Conservation (phyloP, 2,113 vertebrate genomes). For the Elaphurus davidianus region DNA sequence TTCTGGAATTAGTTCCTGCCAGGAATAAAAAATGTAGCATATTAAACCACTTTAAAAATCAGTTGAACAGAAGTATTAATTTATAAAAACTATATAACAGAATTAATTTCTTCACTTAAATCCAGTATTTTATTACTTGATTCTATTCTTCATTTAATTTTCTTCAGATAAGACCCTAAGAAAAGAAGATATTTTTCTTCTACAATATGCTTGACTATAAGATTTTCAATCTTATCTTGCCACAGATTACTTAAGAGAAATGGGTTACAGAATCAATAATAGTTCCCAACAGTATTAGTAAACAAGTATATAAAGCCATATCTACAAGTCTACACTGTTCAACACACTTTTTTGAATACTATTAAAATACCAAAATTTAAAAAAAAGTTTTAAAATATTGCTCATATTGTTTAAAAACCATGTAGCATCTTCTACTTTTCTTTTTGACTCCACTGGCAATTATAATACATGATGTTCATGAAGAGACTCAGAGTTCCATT, state of each 20-base stretch:
- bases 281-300: neutral
- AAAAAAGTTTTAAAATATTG: neutral
- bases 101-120: neutral
- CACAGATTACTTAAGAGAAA: slow-evolving; percentile 3
- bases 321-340: neutral
- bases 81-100: neutral
- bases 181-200: neutral
- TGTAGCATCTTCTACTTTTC: neutral
- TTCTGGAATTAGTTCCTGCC: slow-evolving; percentile 95
- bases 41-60: slow-evolving; percentile 13
- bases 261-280: neutral
- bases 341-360: neutral
- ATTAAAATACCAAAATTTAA: neutral
- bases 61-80: neutral
- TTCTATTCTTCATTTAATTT: neutral
- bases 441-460: neutral
- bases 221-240: neutral
- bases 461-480: neutral
- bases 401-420: neutral
- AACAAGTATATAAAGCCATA: neutral
- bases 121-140: neutral
- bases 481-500: neutral
- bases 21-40: slow-evolving; percentile 47
- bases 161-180: neutral
- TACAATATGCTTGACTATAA: neutral